Base-by-base conservation (phyloP, 2,888 invertebrate genomes). In the Latrodectus hesperus region DNA sequence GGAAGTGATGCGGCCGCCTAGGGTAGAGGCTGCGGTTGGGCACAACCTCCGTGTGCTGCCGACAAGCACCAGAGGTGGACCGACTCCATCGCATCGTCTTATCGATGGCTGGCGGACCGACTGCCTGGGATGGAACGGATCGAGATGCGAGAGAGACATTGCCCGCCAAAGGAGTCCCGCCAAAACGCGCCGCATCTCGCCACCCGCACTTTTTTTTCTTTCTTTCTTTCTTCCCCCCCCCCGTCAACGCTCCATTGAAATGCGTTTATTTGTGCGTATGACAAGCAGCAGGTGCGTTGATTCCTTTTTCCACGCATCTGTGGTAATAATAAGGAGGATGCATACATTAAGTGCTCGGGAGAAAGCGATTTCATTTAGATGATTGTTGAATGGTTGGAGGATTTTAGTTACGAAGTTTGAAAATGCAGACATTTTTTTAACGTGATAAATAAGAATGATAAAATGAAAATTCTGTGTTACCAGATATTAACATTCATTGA, bases 71-170 rank as follows among this genome's bases (percentile, higher is more conserved):
- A 75, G 84, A 51, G 60, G 74, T n/a, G 64, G 84, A 76, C 70
- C 88, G 88, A 67, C 88, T 88, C 88, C 88, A 88, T 88, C 79
- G 84, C 88, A 88, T 88, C 88, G 77, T 87, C 60, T 78, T n/a
- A 16, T 55, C 75, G 75, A 65, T 67, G 70, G 76, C 74, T 78
- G 84, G 65, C 80, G 60, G 79, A 75, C 71, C 76, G 65, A 60
- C 77, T 51, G 81, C 81, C 72, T 70, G 71, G 17, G 17, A 55
- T 53, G 75, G 4, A 53, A 5, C 73, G 77, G 65, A 16, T 26
- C 38, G 55, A 67, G 84, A 84, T 78, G 73, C 52, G 38, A 68
- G 67, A 68, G 73, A 67, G 53, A 12, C n/a, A 53, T 64, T 52
- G 51, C 53, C 68, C 82, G 82, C 82, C 82, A 82, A 82, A 10